Evolutionary conservation across 2,797 vertebrate genomes (phyloP).

Genomic region (Serranus cabrilla): DNA sequence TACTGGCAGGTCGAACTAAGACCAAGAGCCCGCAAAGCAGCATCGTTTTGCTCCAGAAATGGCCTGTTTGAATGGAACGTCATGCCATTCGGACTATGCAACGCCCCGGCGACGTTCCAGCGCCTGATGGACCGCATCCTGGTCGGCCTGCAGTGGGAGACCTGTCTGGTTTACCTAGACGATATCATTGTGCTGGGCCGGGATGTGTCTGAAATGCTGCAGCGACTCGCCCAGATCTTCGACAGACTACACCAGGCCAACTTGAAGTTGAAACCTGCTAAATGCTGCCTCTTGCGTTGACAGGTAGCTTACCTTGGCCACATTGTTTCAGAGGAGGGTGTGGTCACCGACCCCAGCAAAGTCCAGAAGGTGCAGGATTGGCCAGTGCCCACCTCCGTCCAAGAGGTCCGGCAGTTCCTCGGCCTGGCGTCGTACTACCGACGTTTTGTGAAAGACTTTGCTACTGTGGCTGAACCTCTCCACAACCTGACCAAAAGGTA

Average conservation of each 20-base stretch:
- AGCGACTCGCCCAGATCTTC: conserved; percentile 11
- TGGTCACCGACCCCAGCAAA: background rate
- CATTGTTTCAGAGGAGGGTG: rapidly evolving
- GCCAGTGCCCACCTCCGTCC: background rate
- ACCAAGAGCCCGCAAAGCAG: conserved; percentile 12
- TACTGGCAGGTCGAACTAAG: conserved; percentile 25
- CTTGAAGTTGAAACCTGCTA: conserved; percentile 25
- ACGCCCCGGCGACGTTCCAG: background rate
- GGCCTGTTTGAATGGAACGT: conserved; percentile 51
- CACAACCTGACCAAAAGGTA: conserved; percentile 11
- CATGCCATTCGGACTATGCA: conserved; percentile 13
- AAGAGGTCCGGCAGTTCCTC: background rate
- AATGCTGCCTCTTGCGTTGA: conserved; percentile 8
- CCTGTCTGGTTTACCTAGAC: too few relatives aligned
- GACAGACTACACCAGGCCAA: background rate
- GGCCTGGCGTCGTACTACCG: conserved; percentile 9
- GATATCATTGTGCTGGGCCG: too few relatives aligned
- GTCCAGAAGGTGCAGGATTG: conserved; percentile 17
- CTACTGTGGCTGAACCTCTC: background rate
- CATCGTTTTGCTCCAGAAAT: conserved; percentile 36
- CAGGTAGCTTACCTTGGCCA: conserved; percentile 33
- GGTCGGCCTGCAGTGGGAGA: too few relatives aligned
- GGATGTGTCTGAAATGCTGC: background rate
- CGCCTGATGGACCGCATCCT: background rate
- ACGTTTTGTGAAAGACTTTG: background rate